Evolutionary conservation across 2,113 vertebrate species (phyloP).

Genomic region (Tichodroma muraria): DNA sequence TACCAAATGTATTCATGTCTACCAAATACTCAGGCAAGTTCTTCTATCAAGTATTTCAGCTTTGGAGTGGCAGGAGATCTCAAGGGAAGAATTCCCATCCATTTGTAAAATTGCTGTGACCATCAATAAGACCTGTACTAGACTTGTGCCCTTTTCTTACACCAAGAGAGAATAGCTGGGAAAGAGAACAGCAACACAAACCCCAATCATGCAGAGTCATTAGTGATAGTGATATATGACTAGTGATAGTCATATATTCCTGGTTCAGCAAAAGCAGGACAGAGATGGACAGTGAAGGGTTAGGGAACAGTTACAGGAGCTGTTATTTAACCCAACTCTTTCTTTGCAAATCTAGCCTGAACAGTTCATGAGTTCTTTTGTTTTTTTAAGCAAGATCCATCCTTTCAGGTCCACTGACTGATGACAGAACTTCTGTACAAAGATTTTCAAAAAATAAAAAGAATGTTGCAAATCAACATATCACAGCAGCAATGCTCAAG

Average conservation of each 20-base stretch:
- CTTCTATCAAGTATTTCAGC: not conserved
- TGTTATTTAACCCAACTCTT: not conserved
- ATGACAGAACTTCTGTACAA: not conserved
- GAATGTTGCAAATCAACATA: not conserved
- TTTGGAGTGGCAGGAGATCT: not conserved
- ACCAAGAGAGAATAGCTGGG: not conserved
- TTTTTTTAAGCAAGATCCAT: not conserved
- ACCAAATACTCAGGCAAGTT: not conserved
- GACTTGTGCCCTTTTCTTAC: not conserved
- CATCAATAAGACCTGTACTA: not conserved
- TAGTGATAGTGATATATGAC: not conserved
- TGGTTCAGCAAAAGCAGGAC: not conserved
- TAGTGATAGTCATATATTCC: too few species aligned
- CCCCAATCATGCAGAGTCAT: not conserved
- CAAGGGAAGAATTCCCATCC: not conserved
- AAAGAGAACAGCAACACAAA: not conserved
- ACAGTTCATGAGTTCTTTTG: not conserved
- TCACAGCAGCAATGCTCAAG: not conserved
- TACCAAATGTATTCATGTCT: not conserved
- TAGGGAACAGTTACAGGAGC: not conserved
- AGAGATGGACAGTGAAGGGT: not conserved
- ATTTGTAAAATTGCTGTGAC: not conserved
- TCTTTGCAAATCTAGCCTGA: not conserved
- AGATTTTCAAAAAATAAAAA: not conserved
- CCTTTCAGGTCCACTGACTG: not conserved